Percentiles rank a stretch among this genome's conserved stretches.
phyloP scores from a whole-genome alignment of 2,113 vertebrate genomes.

The Hassar affinis region DNA sequence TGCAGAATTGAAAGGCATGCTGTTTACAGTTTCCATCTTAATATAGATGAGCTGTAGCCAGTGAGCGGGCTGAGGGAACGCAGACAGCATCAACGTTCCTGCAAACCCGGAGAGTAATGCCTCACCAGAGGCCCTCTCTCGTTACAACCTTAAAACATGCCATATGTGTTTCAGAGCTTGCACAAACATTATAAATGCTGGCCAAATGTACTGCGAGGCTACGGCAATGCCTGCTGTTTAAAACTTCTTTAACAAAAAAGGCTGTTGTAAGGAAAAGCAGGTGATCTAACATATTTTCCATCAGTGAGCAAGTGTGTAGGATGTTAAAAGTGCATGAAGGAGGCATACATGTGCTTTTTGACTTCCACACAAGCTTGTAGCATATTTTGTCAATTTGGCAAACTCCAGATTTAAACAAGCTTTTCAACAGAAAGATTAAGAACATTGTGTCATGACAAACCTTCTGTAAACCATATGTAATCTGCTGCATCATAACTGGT shows the following conservation, averaged over 20 bases:
- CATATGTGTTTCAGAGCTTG: not conserved
- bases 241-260: constrained; percentile 3
- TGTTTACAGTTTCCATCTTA: constrained; percentile 41
- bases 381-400: not conserved
- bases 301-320: not conserved
- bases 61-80: not conserved
- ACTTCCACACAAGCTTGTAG: not conserved
- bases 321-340: not conserved
- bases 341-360: not conserved
- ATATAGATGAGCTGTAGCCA: constrained; percentile 39
- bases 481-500: not conserved
- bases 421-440: not conserved
- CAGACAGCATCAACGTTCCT: constrained; percentile 28
- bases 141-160: constrained; percentile 17
- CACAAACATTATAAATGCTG: not conserved
- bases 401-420: not conserved
- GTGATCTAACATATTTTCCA: constrained; percentile 8
- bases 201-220: not conserved
- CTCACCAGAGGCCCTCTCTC: constrained; percentile 12
- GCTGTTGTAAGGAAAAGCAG: not conserved
- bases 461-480: not conserved
- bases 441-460: not conserved
- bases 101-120: constrained; percentile 24
- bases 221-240: not conserved
- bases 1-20: constrained; percentile 13